Evolutionary conservation across 2,888 invertebrate genomes (phyloP), one percentile per base, ranked within the genome.

Genomic region (Stramonita haemastoma): DNA sequence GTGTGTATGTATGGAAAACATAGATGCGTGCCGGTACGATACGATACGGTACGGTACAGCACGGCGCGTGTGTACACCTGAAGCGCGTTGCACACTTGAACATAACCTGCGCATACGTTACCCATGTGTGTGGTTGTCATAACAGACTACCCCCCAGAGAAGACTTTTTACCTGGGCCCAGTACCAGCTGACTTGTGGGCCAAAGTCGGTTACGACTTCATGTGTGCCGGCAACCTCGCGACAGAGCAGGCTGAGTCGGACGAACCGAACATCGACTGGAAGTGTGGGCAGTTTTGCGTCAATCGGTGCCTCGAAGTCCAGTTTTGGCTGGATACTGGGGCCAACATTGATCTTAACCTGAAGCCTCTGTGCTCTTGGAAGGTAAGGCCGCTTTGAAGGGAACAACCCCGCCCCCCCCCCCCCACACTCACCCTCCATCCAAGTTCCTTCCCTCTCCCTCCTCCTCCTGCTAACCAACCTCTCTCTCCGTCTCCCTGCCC

Each of bases 181-280:
- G 90, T 90, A 13, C 87, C 91, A 8, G 89, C 91, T 34, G 91
- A 93, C 22, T 34, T 92, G 6, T 94, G 94, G 94, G 92, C 92
- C 22, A 86, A 90, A 60, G 90, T 92, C 0, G 86, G 91, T 34
- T 93, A 93, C 81, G 91, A 93, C 70, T 90, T 92, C 70, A 66
- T 88, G 36, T 83, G 87, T 32, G 26, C 19, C 1, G 88, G 81
- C 19, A 87, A 86, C 36, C 17, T 6, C 5, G 11, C 13, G 17
- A 57, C 85, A 0, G 57, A 86, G 26, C 1, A 26, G 6, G 6
- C 29, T 19, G 86, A 11, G 60, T 19, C 19, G 13, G 56, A 87
- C 77, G 15, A 34, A 70, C 2, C 22, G 70, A 22, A 92, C 26
- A 60, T 46, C 90, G 26, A 86, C 83, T 93, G 92, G 92, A 88